A percentile compares a stretch with the other conserved stretches of the same genome.
phyloP scores from a whole-genome alignment of 2,888 invertebrate species.

The Tipula helvola region DNA sequence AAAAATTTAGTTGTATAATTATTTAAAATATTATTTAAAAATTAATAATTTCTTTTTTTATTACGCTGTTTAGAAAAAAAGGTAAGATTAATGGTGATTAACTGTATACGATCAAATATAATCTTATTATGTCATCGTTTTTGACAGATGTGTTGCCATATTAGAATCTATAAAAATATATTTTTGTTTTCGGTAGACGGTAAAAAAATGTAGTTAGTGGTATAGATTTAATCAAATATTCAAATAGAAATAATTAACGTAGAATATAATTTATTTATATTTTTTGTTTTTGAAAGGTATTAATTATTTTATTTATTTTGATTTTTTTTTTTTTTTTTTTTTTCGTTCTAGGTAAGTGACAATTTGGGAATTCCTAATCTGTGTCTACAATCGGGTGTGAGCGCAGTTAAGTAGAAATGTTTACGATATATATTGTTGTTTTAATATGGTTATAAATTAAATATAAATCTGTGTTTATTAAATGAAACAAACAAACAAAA shows the following conservation, averaged over 20 bases:
- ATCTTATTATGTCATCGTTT: background rate
- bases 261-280: background rate
- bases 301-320: background rate
- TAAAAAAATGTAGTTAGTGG: background rate
- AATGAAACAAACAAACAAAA: background rate
- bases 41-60: background rate
- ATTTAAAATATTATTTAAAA: background rate
- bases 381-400: background rate
- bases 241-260: background rate
- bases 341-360: background rate
- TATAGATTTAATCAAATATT: background rate
- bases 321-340: background rate
- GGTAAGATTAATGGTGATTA: background rate
- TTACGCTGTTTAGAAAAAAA: background rate
- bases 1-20: background rate
- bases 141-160: background rate
- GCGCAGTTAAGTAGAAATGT: background rate
- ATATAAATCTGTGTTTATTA: background rate
- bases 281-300: background rate
- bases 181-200: background rate
- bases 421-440: background rate
- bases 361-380: background rate
- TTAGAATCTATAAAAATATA: background rate
- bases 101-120: background rate
- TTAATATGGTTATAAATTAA: background rate